A percentile compares a stretch with the other conserved stretches of the same genome.
Evolutionary conservation across 2,797 vertebrate genomes (phyloP).

Genomic region (Muraenolepis orangiensis): DNA sequence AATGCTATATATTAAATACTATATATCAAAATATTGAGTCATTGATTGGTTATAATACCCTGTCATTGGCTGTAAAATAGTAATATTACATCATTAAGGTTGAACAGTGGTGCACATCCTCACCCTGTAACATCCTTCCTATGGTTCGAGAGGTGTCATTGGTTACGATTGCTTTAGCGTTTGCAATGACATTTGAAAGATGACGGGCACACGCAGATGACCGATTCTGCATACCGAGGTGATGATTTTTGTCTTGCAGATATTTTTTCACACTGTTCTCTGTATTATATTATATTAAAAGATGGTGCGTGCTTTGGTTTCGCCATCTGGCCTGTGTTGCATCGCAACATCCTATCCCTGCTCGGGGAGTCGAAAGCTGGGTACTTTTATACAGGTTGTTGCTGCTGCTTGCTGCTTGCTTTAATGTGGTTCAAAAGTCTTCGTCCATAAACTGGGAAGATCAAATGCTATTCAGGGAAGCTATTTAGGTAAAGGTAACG

Average conservation of each 20-base stretch:
- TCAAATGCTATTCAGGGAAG: not conserved
- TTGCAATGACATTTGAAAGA: not conserved
- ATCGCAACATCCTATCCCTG: not conserved
- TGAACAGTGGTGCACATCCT: not conserved
- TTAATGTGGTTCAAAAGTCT: not conserved
- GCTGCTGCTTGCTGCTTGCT: too few relatives aligned
- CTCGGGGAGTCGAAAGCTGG: not conserved
- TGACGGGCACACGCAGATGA: not conserved
- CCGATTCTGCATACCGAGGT: not conserved
- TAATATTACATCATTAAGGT: not conserved
- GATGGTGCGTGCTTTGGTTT: not conserved
- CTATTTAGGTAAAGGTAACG: not conserved
- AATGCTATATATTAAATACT: too few relatives aligned
- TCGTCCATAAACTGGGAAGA: not conserved
- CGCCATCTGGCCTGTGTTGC: not conserved
- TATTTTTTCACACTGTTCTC: not conserved
- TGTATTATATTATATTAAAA: not conserved
- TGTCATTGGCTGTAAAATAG: not conserved
- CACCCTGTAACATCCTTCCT: not conserved
- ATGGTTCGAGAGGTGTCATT: not conserved
- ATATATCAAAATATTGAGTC: too few relatives aligned
- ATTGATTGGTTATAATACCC: not conserved
- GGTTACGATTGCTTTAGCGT: not conserved
- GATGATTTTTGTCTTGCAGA: not conserved
- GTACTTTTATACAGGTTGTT: not conserved